Conservation (phyloP, 2,113 vertebrate genomes). For the Gadus macrocephalus region DNA sequence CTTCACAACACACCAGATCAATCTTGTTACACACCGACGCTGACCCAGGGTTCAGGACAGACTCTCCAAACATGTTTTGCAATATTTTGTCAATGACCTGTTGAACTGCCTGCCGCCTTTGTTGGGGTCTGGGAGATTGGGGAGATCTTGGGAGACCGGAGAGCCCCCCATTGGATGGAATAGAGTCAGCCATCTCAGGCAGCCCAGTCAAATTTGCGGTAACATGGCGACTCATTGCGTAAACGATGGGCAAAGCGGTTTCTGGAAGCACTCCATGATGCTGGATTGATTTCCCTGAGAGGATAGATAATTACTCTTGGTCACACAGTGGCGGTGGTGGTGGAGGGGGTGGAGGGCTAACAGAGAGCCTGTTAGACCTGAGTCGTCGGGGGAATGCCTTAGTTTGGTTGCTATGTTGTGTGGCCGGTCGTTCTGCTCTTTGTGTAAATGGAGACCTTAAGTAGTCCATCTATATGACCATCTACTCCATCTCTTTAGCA, state of each 20-base stretch:
- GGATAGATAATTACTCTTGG: constrained; percentile 61
- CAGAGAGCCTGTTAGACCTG: constrained; percentile 48
- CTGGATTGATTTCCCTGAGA: constrained; percentile 56
- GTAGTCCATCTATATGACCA: background rate
- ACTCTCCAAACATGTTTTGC: too few species aligned
- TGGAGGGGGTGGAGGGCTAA: constrained; percentile 23
- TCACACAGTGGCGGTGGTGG: constrained; percentile 23
- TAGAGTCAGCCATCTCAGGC: background rate
- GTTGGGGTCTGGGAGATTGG: background rate
- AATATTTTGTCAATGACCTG: too few species aligned
- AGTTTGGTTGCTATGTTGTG: constrained; percentile 1
- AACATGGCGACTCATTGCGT: background rate
- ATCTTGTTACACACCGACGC: too few species aligned
- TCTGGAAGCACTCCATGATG: constrained; percentile 48
- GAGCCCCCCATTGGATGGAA: constrained; percentile 3
- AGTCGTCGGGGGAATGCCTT: constrained; percentile 21
- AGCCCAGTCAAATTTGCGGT: background rate
- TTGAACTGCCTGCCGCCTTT: background rate
- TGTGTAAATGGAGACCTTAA: constrained; percentile 30
- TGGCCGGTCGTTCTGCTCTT: background rate
- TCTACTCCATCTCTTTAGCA: too few species aligned
- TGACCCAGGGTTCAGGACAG: too few species aligned
- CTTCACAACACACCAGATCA: too few species aligned
- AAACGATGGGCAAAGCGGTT: constrained; percentile 22
- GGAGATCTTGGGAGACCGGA: background rate